Conservation (phyloP, 2,888 invertebrate genomes). For the Ecdyonurus torrentis region DNA sequence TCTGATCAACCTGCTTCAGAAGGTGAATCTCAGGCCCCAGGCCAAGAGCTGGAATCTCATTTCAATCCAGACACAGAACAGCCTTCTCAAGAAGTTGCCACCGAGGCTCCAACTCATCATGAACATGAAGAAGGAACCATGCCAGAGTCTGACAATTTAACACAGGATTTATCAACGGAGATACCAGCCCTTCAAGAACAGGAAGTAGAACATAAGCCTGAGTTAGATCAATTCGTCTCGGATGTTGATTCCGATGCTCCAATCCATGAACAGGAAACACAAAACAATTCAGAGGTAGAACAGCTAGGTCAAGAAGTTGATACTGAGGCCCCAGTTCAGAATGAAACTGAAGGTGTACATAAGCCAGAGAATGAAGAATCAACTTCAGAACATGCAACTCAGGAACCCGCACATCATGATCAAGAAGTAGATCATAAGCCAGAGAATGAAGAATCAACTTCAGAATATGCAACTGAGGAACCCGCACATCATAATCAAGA, state of each 20-base stretch:
- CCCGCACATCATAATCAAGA: background rate
- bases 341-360: background rate
- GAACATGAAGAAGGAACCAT: conserved; percentile 11
- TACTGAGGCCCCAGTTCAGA: background rate
- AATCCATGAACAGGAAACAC: conserved; percentile 6
- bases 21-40: background rate
- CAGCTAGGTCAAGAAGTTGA: background rate
- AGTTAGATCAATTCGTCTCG: background rate
- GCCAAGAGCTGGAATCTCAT: background rate
- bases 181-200: conserved; percentile 6
- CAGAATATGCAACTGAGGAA: background rate
- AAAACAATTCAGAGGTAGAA: conserved; percentile 8
- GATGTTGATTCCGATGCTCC: conserved; percentile 5
- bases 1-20: background rate
- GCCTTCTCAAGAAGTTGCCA: background rate
- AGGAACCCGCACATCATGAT: background rate
- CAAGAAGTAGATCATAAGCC: background rate
- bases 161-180: conserved; percentile 10
- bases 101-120: background rate
- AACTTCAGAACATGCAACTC: background rate
- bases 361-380: background rate
- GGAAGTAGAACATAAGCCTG: background rate
- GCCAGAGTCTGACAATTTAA: conserved; percentile 8
- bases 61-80: background rate
- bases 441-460: background rate